phyloP scores from a whole-genome alignment of 2,888 invertebrate species.

The Gryllus longicercus region DNA sequence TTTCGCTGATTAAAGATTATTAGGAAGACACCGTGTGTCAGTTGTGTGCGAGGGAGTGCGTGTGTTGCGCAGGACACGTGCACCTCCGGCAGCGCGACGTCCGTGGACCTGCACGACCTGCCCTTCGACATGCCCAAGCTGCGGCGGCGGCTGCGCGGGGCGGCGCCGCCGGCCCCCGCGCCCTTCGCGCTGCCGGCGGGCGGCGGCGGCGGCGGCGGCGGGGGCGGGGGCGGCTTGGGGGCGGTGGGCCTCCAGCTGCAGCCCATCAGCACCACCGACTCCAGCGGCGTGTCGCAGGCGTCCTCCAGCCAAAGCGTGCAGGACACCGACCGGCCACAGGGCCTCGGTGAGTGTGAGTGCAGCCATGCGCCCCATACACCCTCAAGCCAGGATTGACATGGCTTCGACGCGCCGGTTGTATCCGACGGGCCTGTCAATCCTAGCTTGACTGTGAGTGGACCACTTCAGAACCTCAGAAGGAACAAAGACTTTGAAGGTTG shows the following conservation, averaged over 20 bases:
- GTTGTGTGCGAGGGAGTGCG: too few species aligned
- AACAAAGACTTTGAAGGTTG: too few species aligned
- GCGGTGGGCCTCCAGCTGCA: slow-evolving; percentile 18
- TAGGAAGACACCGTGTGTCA: too few species aligned
- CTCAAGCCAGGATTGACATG: too few species aligned
- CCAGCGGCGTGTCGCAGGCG: slow-evolving; percentile 70
- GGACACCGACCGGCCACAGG: slow-evolving; percentile 61
- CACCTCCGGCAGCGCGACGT: slow-evolving; percentile 68
- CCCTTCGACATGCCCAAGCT: slow-evolving; percentile 92
- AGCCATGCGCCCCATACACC: too few species aligned
- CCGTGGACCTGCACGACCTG: slow-evolving; percentile 74
- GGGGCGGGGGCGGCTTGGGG: background rate
- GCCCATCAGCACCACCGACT: slow-evolving; percentile 55
- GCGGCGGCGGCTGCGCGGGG: slow-evolving; percentile 63
- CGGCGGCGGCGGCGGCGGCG: slow-evolving; percentile 17
- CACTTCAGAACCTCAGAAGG: too few species aligned
- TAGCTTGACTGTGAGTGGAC: too few species aligned
- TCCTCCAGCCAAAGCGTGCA: slow-evolving; percentile 79
- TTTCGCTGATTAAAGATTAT: too few species aligned
- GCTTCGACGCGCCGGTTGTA: too few species aligned
- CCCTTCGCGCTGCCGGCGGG: slow-evolving; percentile 45
- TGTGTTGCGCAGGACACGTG: slow-evolving; percentile 53
- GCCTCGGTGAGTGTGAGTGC: slow-evolving; percentile 33
- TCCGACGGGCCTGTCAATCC: too few species aligned
- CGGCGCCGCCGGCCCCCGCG: background rate